Conservation (phyloP, 2,113 vertebrate species). For the Pteruthius melanotis region DNA sequence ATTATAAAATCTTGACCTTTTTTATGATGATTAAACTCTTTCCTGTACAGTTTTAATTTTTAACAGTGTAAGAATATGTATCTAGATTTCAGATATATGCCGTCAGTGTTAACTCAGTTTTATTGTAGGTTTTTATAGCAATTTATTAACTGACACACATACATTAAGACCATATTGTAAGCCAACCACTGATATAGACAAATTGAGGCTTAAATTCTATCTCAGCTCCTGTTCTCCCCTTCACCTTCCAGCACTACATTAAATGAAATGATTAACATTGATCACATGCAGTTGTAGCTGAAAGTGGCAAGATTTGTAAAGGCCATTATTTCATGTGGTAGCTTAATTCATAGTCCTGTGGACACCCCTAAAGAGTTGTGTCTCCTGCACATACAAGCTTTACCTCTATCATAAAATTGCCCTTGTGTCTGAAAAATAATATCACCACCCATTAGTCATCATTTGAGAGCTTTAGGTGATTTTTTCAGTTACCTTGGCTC, state of each 20-base stretch:
- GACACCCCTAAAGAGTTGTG: neutral
- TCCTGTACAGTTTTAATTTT: constrained; percentile 22
- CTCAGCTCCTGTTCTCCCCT: neutral
- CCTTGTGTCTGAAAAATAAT: neutral
- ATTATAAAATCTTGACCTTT: neutral
- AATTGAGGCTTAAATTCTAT: constrained; percentile 16
- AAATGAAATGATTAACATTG: constrained; percentile 31
- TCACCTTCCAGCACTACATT: constrained; percentile 13
- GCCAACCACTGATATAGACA: constrained; percentile 12
- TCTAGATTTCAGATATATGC: constrained; percentile 40
- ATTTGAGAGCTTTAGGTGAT: neutral
- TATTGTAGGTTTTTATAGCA: neutral
- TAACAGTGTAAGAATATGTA: neutral
- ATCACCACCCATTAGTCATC: neutral
- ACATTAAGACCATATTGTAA: constrained; percentile 26
- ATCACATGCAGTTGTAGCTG: neutral
- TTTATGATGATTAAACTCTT: neutral
- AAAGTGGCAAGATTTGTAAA: constrained; percentile 3
- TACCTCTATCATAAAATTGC: neutral
- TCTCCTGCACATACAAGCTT: neutral
- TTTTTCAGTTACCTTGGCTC: neutral
- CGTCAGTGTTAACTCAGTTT: neutral
- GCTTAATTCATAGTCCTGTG: neutral
- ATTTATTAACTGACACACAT: constrained; percentile 54
- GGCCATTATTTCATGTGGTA: neutral